Evolutionary conservation across 1,140 invertebrate genomes (phyloP), one percentile per base, ranked within the genome.

Genomic region (Ips nitidus): DNA sequence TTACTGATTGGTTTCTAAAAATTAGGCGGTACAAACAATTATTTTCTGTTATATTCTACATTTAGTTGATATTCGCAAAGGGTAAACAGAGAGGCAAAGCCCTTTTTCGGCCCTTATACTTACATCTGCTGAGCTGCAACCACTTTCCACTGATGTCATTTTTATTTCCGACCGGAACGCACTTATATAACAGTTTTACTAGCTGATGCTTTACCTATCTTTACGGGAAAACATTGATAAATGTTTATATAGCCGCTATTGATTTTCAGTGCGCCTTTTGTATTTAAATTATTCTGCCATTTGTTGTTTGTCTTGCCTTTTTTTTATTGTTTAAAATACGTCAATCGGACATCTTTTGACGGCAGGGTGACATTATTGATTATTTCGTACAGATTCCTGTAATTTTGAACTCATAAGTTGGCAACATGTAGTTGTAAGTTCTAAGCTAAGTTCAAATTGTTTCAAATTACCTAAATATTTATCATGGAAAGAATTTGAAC

Each of bases 1-100:
- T 89, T 88, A 65, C 63, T 67, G n/a, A 42, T 40, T 40, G 56
- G 42, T 71, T 68, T 71, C 73, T 70, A 71, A 71, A 52, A 43
- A 8, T 69, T 45, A 67, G 8, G 38, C 22, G 22, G 22, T 22
- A 22, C 22, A 22, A 22, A 22, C 22, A 22, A n/a, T 43, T 64
- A 50, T 50, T 50, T 50, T 50, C 45, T 8, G 3, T 22, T 50
- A 50, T 50, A 8, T 50, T 1, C 45, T 50, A 22, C 45, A 8
- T 50, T 8, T 50, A 22, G 45, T 8, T 8, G 22, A 3, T 8
- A 50, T 3, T 50, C 45, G 2, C 22, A 22, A 22, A 3, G 22
- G 45, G 1, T 50, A 22, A 8, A 3, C 2, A 3, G 22, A 8
- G 45, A 50, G 7, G 1, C 45, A 65, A n/a, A 41, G 45, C 7